phyloP scores from a whole-genome alignment of 2,888 invertebrate genomes.

The Watsonalla binaria region DNA sequence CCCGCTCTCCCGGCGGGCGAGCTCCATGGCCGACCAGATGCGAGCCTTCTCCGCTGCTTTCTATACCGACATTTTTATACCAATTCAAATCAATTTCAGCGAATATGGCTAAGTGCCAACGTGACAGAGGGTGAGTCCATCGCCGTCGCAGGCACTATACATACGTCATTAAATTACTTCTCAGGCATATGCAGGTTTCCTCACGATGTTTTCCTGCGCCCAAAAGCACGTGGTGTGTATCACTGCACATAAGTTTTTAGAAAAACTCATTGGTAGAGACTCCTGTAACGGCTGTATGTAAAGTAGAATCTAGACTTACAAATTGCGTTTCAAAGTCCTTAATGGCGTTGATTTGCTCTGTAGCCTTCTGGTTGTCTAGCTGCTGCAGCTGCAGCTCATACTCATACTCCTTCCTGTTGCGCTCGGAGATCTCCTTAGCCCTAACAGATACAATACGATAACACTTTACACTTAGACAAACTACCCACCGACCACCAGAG shows the following conservation, averaged over 20 bases:
- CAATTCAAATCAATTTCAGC: not conserved
- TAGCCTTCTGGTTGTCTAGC: constrained; percentile 51
- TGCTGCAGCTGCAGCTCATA: constrained; percentile 53
- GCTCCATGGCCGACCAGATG: constrained; percentile 50
- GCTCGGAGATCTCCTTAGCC: constrained; percentile 52
- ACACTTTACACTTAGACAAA: not conserved
- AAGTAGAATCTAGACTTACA: constrained; percentile 30
- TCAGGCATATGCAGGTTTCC: too few relatives aligned
- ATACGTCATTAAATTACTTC: too few relatives aligned
- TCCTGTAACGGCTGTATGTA: not conserved
- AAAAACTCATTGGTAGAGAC: too few relatives aligned
- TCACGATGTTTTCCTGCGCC: too few relatives aligned
- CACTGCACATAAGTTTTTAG: too few relatives aligned
- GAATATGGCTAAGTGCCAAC: too few relatives aligned
- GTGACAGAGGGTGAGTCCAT: too few relatives aligned
- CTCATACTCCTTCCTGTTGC: constrained; percentile 52
- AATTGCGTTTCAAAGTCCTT: constrained; percentile 56
- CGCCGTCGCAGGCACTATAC: too few relatives aligned
- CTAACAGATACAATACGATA: constrained; percentile 22
- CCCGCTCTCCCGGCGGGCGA: constrained; percentile 29
- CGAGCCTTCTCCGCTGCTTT: constrained; percentile 48
- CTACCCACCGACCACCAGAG: not conserved
- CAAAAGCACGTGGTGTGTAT: too few relatives aligned
- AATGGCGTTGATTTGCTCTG: constrained; percentile 50
- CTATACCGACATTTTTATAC: constrained; percentile 20